These are phyloP conservation scores for Hafferia zeledoni DNA, from an alignment of 2,797 vertebrate genomes.

Conservation along the genomic window DNA sequence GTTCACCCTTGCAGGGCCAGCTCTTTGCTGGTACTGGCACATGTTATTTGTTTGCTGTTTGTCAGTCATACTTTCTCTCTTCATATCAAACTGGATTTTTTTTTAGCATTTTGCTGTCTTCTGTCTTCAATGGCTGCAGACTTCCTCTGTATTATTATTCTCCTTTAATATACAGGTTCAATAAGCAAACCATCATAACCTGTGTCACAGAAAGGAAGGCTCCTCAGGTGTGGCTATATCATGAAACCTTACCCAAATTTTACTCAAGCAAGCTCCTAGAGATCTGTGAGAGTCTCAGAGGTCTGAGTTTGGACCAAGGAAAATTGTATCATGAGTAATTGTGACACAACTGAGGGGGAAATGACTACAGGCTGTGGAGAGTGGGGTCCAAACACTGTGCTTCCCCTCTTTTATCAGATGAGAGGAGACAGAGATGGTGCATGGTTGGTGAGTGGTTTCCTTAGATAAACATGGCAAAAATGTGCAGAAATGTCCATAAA, in stretches of 20 bases:
- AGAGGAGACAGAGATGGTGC: not conserved
- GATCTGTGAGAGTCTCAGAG: not conserved
- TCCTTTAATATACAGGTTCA: not conserved
- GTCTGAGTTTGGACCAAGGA: not conserved
- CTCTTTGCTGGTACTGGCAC: not conserved
- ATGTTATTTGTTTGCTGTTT: not conserved
- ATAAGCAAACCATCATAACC: not conserved
- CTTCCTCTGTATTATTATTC: not conserved
- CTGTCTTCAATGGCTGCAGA: not conserved
- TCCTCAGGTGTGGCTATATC: not conserved
- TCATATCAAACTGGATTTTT: not conserved
- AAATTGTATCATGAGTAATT: not conserved
- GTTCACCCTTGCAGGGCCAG: not conserved
- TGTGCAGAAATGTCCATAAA: not conserved
- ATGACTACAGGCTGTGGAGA: not conserved
- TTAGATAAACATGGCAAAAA: not conserved
- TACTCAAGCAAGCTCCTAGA: not conserved
- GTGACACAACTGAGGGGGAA: not conserved
- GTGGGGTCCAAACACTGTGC: not conserved
- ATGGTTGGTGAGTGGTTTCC: not conserved
- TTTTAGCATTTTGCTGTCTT: not conserved
- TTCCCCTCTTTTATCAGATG: not conserved
- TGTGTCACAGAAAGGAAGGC: not conserved
- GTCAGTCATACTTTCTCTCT: not conserved
- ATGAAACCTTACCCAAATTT: not conserved